Percentiles rank a stretch among this genome's conserved stretches.
These are phyloP conservation scores for Cheilosia vulpina DNA, from an alignment of 2,888 invertebrate genomes.

Conservation along the genomic window DNA sequence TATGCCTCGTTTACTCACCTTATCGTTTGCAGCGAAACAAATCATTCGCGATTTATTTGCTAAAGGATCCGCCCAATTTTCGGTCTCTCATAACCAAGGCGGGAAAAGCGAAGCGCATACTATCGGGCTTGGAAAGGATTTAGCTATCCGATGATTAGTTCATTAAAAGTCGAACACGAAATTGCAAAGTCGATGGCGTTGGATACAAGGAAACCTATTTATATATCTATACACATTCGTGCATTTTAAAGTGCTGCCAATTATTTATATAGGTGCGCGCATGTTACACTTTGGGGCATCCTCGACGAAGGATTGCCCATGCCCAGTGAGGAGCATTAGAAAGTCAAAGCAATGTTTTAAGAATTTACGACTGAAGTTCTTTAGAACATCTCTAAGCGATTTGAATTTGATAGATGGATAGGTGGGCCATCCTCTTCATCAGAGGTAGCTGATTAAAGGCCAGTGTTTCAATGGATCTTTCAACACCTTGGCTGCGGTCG, in stretches of 20 bases:
- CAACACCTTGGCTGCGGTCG: neutral
- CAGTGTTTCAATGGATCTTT: constrained; percentile 15
- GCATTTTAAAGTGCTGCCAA: constrained; percentile 14
- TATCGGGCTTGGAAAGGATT: constrained; percentile 11
- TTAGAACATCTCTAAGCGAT: constrained; percentile 7
- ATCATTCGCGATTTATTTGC: constrained; percentile 74
- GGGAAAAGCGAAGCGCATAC: neutral
- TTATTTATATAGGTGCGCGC: constrained; percentile 22
- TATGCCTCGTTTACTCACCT: constrained; percentile 42
- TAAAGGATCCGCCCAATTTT: constrained; percentile 71
- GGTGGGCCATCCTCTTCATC: neutral
- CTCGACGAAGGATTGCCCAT: constrained; percentile 23
- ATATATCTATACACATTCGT: neutral
- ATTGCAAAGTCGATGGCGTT: constrained; percentile 32
- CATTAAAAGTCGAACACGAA: constrained; percentile 67
- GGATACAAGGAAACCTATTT: neutral
- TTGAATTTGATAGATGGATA: constrained; percentile 1
- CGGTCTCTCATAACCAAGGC: constrained; percentile 34
- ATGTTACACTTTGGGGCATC: constrained; percentile 59
- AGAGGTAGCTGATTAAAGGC: neutral
- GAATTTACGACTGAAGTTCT: constrained; percentile 21
- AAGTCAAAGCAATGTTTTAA: constrained; percentile 23
- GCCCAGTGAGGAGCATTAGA: constrained; percentile 18
- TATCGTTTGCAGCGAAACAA: constrained; percentile 58
- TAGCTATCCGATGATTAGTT: constrained; percentile 66